Evolutionary conservation across 1,140 invertebrate species (phyloP), one percentile per base, ranked within the genome.

Genomic region (Aleiodes sp.): DNA sequence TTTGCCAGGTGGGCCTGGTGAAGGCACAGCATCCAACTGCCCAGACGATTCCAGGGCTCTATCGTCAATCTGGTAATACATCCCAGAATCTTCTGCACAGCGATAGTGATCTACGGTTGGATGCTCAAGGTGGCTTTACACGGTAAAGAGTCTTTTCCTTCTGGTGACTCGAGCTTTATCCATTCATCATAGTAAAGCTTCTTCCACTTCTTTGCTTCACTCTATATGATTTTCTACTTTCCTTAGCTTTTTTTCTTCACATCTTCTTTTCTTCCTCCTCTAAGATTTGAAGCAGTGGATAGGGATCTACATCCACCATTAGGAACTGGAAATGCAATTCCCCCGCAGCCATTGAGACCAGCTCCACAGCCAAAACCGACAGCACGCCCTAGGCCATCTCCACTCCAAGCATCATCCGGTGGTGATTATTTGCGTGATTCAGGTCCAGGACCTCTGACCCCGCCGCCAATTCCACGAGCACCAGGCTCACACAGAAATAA

Each of bases 281-380:
- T n/a, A n/a, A 86, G 84, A 77, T 86, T 86, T 71, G 84, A 86
- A 29, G 75, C 82, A 24, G 84, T 86, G 21, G 84, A 86, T 63
- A 75, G 80, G 63, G 84, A 85, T 57, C 72, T 86, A 14, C 83
- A 84, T 70, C 82, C 82, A 0, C 83, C 84, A 10, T 60, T 80
- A 12, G 75, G 78, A 37, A 70, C 74, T 68, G 70, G 73, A 74
- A 70, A 41, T 28, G 66, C 76, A n/a, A 87, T 87, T 70, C 89
- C 87, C 12, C 88, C 88, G 1, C 89, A 90, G 72, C 89, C 88
- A 1, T 73, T 89, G 12, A 80, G 88, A 63, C 88, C 88, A 24
- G 88, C 88, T 2, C 88, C 88, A 0, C 80, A 82, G 68, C 82
- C 80, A 39, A 80, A 76, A 62, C 73, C 80, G 24, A 81, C 76